These are phyloP conservation scores for Aplysina aerophoba DNA, from an alignment of 37 sponge, comb jelly and placozoan species.

Conservation along the genomic window DNA sequence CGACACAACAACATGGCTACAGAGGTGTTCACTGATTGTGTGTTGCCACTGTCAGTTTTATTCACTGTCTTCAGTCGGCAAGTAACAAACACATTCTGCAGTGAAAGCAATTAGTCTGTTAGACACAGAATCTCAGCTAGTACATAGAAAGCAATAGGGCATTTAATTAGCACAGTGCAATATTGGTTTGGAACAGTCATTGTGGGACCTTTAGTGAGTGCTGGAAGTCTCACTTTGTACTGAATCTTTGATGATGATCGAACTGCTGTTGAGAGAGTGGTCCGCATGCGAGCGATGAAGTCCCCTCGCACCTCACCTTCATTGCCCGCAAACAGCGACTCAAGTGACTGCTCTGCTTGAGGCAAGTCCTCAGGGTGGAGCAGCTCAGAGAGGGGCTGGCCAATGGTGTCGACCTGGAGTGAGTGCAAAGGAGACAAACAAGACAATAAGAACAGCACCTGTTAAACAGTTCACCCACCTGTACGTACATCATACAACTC, in stretches of 20 bases:
- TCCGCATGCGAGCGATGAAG: constrained; percentile 25
- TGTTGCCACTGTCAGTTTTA: background rate
- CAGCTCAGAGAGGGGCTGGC: constrained; percentile 12
- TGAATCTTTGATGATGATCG: constrained; percentile 29
- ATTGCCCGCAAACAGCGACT: background rate
- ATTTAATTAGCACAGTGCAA: no score
- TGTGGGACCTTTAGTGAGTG: no score
- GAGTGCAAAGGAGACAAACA: no score
- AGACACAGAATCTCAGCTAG: no score
- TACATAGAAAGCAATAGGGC: no score
- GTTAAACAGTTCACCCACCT: no score
- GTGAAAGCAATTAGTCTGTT: background rate
- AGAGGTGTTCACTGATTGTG: background rate
- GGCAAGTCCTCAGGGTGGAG: constrained; percentile 3
- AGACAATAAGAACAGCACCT: no score
- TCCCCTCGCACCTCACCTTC: background rate
- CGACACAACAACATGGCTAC: constrained; percentile 17
- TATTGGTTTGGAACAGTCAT: no score
- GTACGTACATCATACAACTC: no score
- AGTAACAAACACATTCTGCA: constrained; percentile 30
- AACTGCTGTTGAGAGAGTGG: constrained; percentile 18
- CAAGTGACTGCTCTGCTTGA: background rate
- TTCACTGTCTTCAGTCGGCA: constrained; percentile 3
- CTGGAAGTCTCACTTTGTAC: constrained; percentile 18
- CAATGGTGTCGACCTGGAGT: constrained; percentile 28